Evolutionary conservation across 2,888 invertebrate species (phyloP), one percentile per base, ranked within the genome.

Genomic region (Microctonus hyperodae): DNA sequence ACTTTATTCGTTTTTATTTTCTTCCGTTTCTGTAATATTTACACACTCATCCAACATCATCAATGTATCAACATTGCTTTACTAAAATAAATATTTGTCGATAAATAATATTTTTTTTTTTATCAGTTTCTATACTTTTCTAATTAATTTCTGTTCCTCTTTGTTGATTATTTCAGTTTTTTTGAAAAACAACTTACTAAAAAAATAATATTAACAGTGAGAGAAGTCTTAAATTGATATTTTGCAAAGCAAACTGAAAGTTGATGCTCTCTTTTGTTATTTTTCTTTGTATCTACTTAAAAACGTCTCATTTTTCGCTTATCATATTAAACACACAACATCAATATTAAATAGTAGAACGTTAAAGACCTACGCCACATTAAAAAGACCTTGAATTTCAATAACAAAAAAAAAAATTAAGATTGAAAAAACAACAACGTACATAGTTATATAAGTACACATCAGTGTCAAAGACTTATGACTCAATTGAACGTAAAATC

Each of bases 261-360:
- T 44, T 16, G 16, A 44, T 16, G 44, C 44, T 20, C 44, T 37
- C 37, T 44, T 16, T 44, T 20, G 16, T n/a, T 16, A 20, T 44
- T 7, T 7, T n/a, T 44, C 16, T 20, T 44, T 20, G 16, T 44
- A 44, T 16, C 44, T n/a, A 9, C 44, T 44, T 3, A 28, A n/a
- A 16, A n/a, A 16, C 44, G 16, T 44, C 16, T 44, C 44, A n/a
- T 44, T 44, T 44, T 20, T 16, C 16, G 16, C 16, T 44, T 16
- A 44, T 9, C 44, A n/a, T 16, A 16, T 37, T 37, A 37, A n/a
- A n/a, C n/a, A 37, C 11, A 37, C 37, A 2, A 5, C 44, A 16
- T 44, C 16, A n/a, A 44, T 44, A 44, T 44, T 44, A 44, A 44
- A n/a, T n/a, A 44, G 44, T 44, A 44, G 44, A 44, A 44, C 44